phyloP scores from a whole-genome alignment of 2,888 invertebrate genomes.

The Rosalia funebris region DNA sequence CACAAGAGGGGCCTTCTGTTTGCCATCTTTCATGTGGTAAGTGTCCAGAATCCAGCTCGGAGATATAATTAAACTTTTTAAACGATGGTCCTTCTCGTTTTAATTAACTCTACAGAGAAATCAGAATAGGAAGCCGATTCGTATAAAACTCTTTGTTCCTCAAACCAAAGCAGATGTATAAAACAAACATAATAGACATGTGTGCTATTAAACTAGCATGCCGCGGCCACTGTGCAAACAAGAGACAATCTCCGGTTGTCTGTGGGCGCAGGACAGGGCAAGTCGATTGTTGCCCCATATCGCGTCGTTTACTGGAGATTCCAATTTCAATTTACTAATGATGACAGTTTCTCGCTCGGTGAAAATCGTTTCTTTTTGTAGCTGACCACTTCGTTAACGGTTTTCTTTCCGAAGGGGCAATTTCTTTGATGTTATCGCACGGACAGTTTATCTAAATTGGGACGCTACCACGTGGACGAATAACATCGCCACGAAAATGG shows the following conservation, averaged over 20 bases:
- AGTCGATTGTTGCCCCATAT: slow-evolving; percentile 43
- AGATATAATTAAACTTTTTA: slow-evolving; percentile 19
- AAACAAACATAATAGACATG: slow-evolving; percentile 53
- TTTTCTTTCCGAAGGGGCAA: slow-evolving; percentile 30
- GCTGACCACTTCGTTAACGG: slow-evolving; percentile 45
- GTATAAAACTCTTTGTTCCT: slow-evolving; percentile 40
- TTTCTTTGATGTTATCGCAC: slow-evolving; percentile 41
- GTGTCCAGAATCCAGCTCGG: slow-evolving; percentile 4
- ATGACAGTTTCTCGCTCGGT: slow-evolving; percentile 32
- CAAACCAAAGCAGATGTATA: slow-evolving; percentile 51
- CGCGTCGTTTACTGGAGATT: slow-evolving; percentile 36
- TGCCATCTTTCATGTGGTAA: slow-evolving; percentile 23
- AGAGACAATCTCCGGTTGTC: slow-evolving; percentile 62
- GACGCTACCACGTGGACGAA: background rate
- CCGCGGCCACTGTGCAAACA: slow-evolving; percentile 57
- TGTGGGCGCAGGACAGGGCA: slow-evolving; percentile 40
- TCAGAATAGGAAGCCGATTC: slow-evolving; percentile 22
- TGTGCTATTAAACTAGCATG: slow-evolving; percentile 54
- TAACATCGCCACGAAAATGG: background rate
- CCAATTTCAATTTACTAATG: slow-evolving; percentile 39
- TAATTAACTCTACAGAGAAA: slow-evolving; percentile 26
- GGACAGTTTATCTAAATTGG: slow-evolving; percentile 24
- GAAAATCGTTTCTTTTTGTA: slow-evolving; percentile 28
- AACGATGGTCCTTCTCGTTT: slow-evolving; percentile 17
- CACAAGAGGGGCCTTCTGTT: background rate